Evolutionary conservation across 2,797 vertebrate species (phyloP), one percentile per base, ranked within the genome.

Genomic region (Saxicola maurus): DNA sequence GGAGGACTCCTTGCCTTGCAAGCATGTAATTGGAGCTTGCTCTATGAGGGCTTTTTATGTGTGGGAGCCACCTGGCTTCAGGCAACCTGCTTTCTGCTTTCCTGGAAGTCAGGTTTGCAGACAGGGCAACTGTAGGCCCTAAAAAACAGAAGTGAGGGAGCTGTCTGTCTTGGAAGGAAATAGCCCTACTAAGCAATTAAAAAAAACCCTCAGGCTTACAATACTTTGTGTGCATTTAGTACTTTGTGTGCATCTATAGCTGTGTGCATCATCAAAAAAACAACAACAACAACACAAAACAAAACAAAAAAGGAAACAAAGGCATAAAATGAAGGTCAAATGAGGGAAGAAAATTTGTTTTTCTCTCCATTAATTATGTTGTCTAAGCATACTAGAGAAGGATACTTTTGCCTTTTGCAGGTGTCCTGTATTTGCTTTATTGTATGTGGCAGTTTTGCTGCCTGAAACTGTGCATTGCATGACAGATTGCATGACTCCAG

Each of bases 31-130:
- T 45, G 30, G 83, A 84, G 31, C 61, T 80, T 68, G 51, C 43
- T 18, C 3, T 5, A 11, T 0, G 0, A 37, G 28, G 2, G 3
- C 46, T 77, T 31, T 3, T 8, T 25, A 15, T 21, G 45, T 43
- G 30, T 25, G 45, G 48, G 57, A 90, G n/a, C 31, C 4, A 6
- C 67, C 35, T 53, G 37, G 35, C 67, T 92, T 81, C 62, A 55
- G 82, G n/a, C 43, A 86, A 8, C 71, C 35, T 25, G 9, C 24
- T 75, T 2, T 0, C 28, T 0, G 0, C 33, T 43, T 18, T 52
- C 60, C 64, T 76, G 48, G 28, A 76, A 60, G 57, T 60, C 40
- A 64, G 64, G 48, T 82, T 62, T 88, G 78, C 52, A 46, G 37
- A 37, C 64, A 56, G 56, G 30, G 57, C 16, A n/a, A 40, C 37